phyloP scores from a whole-genome alignment of 1,140 invertebrate species.

The Drosophila nannoptera region DNA sequence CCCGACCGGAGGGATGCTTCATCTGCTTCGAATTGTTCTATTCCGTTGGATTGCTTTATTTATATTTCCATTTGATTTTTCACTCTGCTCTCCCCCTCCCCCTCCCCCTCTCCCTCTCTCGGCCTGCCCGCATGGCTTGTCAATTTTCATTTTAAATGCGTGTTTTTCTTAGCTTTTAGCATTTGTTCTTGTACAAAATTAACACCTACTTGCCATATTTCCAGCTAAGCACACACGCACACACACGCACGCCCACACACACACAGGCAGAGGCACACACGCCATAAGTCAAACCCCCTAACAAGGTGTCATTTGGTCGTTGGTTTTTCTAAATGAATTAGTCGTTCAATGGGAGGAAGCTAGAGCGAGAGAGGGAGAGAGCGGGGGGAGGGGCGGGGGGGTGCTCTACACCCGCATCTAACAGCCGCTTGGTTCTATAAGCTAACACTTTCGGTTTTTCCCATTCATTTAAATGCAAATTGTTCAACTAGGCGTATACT shows the following conservation, averaged over 20 bases:
- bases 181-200: conserved; percentile 63
- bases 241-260: conserved; percentile 19
- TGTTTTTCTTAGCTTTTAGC: conserved; percentile 43
- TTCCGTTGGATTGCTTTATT: not conserved
- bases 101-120: not conserved
- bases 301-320: conserved; percentile 67
- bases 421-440: conserved; percentile 45
- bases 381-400: not conserved
- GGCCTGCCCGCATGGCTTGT: conserved; percentile 55
- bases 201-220: conserved; percentile 73
- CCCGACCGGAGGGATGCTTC: not conserved
- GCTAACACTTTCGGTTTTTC: conserved; percentile 66
- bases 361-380: conserved; percentile 2
- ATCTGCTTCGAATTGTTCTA: not conserved
- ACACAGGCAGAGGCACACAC: not conserved
- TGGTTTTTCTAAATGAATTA: conserved; percentile 61
- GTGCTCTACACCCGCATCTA: conserved; percentile 28
- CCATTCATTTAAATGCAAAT: conserved; percentile 63
- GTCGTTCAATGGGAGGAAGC: conserved; percentile 14
- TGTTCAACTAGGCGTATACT: conserved; percentile 54
- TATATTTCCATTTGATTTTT: conserved; percentile 31
- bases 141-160: conserved; percentile 42
- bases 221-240: conserved; percentile 51
- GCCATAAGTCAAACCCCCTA: conserved; percentile 49
- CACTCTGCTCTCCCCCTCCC: conserved; percentile 3